Evolutionary conservation across 2,888 invertebrate genomes (phyloP), one percentile per base, ranked within the genome.

Genomic region (Melinopterus prodromus): DNA sequence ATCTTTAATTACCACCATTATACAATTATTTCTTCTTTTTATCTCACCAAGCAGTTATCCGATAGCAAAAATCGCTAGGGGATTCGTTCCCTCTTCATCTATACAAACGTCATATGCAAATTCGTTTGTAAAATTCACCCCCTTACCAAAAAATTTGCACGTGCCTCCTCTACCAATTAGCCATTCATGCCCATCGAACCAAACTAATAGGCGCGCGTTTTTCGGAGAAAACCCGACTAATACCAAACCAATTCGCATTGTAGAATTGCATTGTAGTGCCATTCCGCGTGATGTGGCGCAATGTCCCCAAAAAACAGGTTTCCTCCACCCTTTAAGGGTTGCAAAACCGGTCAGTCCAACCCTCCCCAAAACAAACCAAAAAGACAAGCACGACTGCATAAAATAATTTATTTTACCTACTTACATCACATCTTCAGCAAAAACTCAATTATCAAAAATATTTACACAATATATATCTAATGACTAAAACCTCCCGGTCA

Each of bases 241-340:
- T 53, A 53, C 53, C 53, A 53, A 53, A 53, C 53, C 9, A 53
- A 53, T 9, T 7, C 12, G 12, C 53, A 53, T 9, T 53, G 53
- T 12, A 26, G 53, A 53, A 53, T 2, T 1, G 26, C 26, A 53
- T 53, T 7, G 53, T 53, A 53, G 53, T 53, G 9, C 53, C 12
- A 12, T 82, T 80, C 83, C 82, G 82, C 80, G 80, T 80, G 81
- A 76, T 79, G 79, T 78, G 77, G 77, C 77, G 80, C 81, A 80
- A 79, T 83, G 82, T 83, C 82, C 76, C 82, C 79, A 53, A 80
- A 77, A 83, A 84, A 84, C 84, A 82, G 84, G 84, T 84, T 84
- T 81, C 81, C 83, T 81, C 80, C 77, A 78, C 82, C 83, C 79
- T 82, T 80, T 82, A 84, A 83, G 84, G 84, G 84, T 83, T 82